A percentile compares a stretch with the other conserved stretches of the same genome.
Conservation (phyloP, 2,113 vertebrate genomes). For the Lycocorax pyrrhopterus region DNA sequence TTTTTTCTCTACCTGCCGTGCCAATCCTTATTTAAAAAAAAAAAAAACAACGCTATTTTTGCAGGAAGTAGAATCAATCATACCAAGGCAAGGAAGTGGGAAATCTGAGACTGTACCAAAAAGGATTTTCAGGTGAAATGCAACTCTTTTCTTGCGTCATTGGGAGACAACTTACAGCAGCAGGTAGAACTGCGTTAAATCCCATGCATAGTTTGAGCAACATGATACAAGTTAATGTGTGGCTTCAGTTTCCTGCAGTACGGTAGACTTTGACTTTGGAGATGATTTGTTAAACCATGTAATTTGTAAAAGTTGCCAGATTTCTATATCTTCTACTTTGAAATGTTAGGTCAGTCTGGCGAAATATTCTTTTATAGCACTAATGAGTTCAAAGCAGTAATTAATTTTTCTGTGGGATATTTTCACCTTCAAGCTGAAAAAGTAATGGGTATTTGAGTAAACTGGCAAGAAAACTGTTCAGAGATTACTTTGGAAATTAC, state of each 20-base stretch:
- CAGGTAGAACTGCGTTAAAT: background rate
- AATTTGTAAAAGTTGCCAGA: background rate
- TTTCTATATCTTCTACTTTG: constrained; percentile 22
- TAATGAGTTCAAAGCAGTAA: constrained; percentile 40
- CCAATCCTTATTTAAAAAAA: background rate
- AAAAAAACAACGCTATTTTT: background rate
- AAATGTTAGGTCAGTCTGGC: constrained; percentile 8
- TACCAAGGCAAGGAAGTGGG: background rate
- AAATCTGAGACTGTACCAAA: background rate
- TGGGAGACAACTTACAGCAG: background rate
- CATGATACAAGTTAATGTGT: background rate
- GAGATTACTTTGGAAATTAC: constrained; percentile 36
- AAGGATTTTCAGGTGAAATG: background rate
- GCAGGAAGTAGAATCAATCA: background rate
- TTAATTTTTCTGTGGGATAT: constrained; percentile 26
- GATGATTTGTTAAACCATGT: background rate
- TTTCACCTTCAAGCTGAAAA: constrained; percentile 44
- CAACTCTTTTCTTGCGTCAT: background rate
- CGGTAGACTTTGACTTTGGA: background rate
- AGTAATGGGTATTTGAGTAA: constrained; percentile 42
- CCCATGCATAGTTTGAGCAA: background rate
- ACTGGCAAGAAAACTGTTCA: constrained; percentile 40
- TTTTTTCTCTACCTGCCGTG: background rate
- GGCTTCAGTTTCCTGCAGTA: background rate
- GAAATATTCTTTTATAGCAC: background rate